These are phyloP conservation scores for Cynodonichthys magdalenae DNA, from an alignment of 2,797 vertebrate genomes.

Conservation along the genomic window DNA sequence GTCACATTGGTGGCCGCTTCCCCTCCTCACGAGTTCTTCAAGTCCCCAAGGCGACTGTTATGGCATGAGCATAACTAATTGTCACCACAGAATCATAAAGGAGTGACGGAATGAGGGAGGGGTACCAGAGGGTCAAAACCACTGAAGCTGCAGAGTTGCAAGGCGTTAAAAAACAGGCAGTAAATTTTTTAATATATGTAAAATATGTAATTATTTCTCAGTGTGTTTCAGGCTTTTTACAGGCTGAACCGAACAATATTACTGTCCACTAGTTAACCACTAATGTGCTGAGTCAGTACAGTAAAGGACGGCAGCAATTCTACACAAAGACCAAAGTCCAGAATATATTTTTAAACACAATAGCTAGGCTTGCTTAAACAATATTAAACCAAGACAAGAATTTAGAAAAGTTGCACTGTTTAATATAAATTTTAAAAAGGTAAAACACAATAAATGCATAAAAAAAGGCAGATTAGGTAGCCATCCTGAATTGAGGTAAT, in stretches of 20 bases:
- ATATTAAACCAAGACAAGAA: not conserved
- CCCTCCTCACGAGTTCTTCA: conserved; percentile 45
- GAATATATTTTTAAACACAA: not conserved
- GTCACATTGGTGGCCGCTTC: conserved; percentile 53
- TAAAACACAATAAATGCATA: too few relatives aligned
- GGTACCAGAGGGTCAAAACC: conserved; percentile 33
- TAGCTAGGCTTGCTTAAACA: not conserved
- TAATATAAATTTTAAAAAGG: too few relatives aligned
- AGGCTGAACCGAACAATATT: not conserved
- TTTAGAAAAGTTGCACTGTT: not conserved
- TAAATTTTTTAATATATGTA: not conserved
- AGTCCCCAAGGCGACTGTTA: conserved; percentile 45
- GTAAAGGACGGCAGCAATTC: conserved; percentile 40
- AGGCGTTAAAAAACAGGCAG: conserved; percentile 24
- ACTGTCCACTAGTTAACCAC: conserved; percentile 18
- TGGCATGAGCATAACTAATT: conserved; percentile 54
- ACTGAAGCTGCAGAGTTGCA: conserved; percentile 30
- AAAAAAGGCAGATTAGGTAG: not conserved
- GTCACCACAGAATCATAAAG: conserved; percentile 37
- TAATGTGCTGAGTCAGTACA: conserved; percentile 41
- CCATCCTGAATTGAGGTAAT: not conserved
- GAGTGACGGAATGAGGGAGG: conserved; percentile 16
- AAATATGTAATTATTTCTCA: too few relatives aligned
- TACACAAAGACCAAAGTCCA: conserved; percentile 61
- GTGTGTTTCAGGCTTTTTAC: not conserved